Base-by-base conservation (phyloP, 2,113 vertebrate species). In the Colistium nudipinnis region DNA sequence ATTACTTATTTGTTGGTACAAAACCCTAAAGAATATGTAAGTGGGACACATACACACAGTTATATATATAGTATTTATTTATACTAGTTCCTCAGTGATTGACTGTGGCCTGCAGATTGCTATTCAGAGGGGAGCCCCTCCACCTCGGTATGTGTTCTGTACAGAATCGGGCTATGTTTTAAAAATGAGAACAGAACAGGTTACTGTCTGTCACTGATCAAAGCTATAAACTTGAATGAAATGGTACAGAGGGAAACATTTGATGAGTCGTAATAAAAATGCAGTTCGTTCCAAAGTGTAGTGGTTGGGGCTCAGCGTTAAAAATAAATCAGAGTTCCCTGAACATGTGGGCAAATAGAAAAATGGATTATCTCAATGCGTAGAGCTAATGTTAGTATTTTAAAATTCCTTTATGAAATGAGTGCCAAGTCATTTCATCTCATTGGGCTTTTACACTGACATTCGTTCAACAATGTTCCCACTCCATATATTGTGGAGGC, bases 1-100 rank as follows among this genome's bases (percentile, higher is more conserved):
- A 43, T 67, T 27, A 71, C 31, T 49, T 11, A 48, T 71, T 45
- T 63, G 78, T 70, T 67, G 70, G 39, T 48, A 48, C 19, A 63
- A 55, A 61, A 49, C 47, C 33, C 39, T 45, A 11, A 38, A 41
- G 66, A 62, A 56, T 43, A 54, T 39, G 20, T n/a, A 74, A 56
- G 31, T 48, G 43, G 69, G 60, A 68, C 35, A 48, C 35, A 64
- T 36, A 33, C n/a, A 38, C 11, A 17, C 4, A 31, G 19, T 12
- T 9, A 7, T 25, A 14, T 25, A 14, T 51, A 14, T 12, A 39
- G 13, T 28, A 28, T 22, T 31, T 10, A 41, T 62, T 11, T 28
- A 12, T 31, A 19, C 7, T 10, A 52, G n/a, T 11, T 59, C 24
- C 8, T 39, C 17, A 14, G n/a, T 61, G 13, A 49, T 12, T 45